Evolutionary conservation across 2,113 vertebrate genomes (phyloP), one percentile per base, ranked within the genome.

Genomic region (Rhegmatorhina hoffmannsi): DNA sequence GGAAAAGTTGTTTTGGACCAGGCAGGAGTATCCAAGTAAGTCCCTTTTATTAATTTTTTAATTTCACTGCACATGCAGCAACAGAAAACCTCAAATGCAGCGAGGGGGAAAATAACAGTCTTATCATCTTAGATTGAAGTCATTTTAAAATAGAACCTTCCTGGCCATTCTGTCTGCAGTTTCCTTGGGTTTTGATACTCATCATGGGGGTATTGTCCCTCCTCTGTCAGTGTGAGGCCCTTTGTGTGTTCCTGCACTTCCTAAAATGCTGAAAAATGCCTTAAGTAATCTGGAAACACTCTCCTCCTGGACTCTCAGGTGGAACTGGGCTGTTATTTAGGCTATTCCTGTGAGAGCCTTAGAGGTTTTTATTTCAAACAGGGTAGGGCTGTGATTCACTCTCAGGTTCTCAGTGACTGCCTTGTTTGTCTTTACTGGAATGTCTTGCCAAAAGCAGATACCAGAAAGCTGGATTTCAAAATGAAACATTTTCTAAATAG

Each of bases 1-100:
- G 99, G 98, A 36, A 99, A 99, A 97, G 98, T 99, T 93, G 98
- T 99, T 90, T 98, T 99, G 97, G 99, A 99, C 97, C 98, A 97
- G 97, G 97, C 98, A 60, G 99, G 99, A 47, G 98, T 99, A 97
- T 99, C 99, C 81, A 99, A 99, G 99, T 99, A 98, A 98, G 99
- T 93, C 17, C 67, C 67, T 63, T 75, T 76, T 77, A 49, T 56
- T 73, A 15, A 10, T 36, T 64, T n/a, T 76, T 77, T 69, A 77
- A 66, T 91, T 75, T 36, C 47, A 38, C 15, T 70, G 85, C 34
- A 44, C n/a, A 2, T 46, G 19, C 53, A 55, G 25, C 38, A 66
- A 24, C 3, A 33, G 25, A 11, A 63, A 80, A 36, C 8, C 23
- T 20, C 36, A 11, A 73, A 49, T 49, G 47, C 52, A 75, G 24